A percentile compares a stretch with the other conserved stretches of the same genome.
phyloP scores from a whole-genome alignment of 2,113 vertebrate species.

The Psammodynastes pulverulentus region DNA sequence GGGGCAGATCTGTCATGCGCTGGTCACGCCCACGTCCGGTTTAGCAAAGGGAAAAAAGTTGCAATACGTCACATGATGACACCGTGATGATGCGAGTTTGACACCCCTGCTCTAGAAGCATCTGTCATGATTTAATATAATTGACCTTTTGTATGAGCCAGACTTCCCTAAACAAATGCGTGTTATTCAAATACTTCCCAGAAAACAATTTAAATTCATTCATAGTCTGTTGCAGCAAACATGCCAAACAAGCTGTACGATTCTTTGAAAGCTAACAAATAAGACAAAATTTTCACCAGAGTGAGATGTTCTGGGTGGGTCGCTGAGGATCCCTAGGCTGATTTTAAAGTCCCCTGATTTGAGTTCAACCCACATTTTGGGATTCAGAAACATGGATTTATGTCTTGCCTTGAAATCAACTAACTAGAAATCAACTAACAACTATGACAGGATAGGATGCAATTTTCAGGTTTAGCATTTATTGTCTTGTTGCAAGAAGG shows the following conservation, averaged over 20 bases:
- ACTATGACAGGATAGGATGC: neutral
- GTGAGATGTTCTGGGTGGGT: neutral
- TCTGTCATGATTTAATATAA: neutral
- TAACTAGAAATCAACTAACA: neutral
- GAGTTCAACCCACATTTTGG: neutral
- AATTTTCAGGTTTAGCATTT: neutral
- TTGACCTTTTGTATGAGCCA: neutral
- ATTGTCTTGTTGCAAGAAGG: neutral
- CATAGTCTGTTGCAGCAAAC: neutral
- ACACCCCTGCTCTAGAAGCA: neutral
- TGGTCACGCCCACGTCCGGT: too few species aligned
- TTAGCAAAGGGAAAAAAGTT: too few species aligned
- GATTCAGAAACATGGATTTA: neutral
- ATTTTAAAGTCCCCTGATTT: neutral
- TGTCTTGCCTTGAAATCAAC: neutral
- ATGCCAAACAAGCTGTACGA: neutral
- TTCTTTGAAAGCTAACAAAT: neutral
- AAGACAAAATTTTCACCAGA: neutral
- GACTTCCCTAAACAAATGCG: neutral
- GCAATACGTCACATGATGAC: too few species aligned
- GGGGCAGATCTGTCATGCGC: too few species aligned
- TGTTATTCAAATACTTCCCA: neutral
- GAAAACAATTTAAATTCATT: neutral
- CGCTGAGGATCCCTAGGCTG: neutral
- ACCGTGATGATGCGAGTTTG: too few species aligned